These are phyloP conservation scores for Alaudala cheleensis DNA, from an alignment of 2,113 vertebrate species.

Conservation along the genomic window DNA sequence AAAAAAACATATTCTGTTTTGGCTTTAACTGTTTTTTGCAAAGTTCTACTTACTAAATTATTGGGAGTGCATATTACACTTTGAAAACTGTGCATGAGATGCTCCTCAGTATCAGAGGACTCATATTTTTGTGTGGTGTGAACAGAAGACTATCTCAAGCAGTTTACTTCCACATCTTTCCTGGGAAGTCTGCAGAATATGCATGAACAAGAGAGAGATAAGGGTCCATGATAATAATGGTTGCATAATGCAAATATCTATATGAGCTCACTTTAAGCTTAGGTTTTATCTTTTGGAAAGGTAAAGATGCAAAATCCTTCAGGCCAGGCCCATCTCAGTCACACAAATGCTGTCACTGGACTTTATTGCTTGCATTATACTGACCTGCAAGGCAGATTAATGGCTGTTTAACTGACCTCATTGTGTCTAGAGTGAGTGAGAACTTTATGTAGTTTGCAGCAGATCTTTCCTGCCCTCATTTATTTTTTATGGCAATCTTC, in stretches of 20 bases:
- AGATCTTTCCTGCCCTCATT: neutral
- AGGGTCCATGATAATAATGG: neutral
- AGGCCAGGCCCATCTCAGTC: neutral
- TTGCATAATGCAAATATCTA: neutral
- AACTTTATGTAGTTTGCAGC: neutral
- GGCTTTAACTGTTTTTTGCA: neutral
- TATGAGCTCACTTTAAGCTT: neutral
- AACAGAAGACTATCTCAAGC: conserved; percentile 4
- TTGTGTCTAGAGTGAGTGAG: neutral
- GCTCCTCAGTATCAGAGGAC: neutral
- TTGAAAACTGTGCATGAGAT: neutral
- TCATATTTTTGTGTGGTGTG: conserved; percentile 5
- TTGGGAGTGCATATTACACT: neutral
- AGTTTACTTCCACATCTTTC: conserved; percentile 16
- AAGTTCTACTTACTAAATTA: neutral
- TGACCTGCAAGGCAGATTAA: neutral
- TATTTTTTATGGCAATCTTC: neutral
- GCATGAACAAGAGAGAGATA: neutral
- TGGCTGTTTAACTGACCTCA: neutral
- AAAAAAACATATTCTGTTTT: neutral
- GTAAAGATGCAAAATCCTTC: neutral
- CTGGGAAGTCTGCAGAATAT: neutral
- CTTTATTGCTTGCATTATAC: neutral
- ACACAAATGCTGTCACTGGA: neutral
- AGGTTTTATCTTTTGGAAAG: neutral